phyloP scores from a whole-genome alignment of 2,797 vertebrate species.

The Thaleichthys pacificus region DNA sequence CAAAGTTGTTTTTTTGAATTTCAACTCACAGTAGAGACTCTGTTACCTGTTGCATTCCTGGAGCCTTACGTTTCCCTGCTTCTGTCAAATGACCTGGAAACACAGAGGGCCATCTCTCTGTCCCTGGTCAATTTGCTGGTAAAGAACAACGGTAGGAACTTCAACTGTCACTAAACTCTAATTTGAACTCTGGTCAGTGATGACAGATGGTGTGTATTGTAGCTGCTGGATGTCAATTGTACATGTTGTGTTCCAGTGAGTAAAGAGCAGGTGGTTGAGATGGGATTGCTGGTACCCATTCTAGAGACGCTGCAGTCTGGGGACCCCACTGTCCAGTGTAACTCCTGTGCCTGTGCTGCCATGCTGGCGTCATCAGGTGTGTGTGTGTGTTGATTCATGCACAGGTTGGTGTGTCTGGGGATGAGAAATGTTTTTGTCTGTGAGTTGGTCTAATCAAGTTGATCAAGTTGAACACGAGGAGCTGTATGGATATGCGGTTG shows the following conservation, averaged over 20 bases:
- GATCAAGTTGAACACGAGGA: not conserved
- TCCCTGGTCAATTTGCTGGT: constrained; percentile 77
- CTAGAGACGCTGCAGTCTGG: constrained; percentile 79
- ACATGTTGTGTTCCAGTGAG: constrained; percentile 55
- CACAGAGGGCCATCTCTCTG: constrained; percentile 75
- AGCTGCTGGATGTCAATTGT: not conserved
- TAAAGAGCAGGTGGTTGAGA: constrained; percentile 75
- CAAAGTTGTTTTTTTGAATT: not conserved
- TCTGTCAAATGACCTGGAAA: constrained; percentile 73
- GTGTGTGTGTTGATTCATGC: constrained; percentile 36
- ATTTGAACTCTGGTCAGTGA: too few species aligned
- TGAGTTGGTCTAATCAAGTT: not conserved
- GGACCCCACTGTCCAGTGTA: constrained; percentile 75
- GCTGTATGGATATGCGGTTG: not conserved
- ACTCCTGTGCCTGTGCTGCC: constrained; percentile 79
- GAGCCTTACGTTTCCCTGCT: constrained; percentile 72
- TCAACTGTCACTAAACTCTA: not conserved
- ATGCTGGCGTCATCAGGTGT: constrained; percentile 77
- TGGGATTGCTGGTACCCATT: constrained; percentile 79
- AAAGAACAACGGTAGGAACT: constrained; percentile 72
- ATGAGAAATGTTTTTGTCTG: not conserved
- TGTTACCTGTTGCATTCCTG: constrained; percentile 70
- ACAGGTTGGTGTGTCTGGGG: not conserved
- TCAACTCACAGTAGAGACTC: constrained; percentile 63
- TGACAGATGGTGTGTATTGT: not conserved